Evolutionary conservation across 2,888 invertebrate species (phyloP).

Genomic region (Andrena trimmerana): DNA sequence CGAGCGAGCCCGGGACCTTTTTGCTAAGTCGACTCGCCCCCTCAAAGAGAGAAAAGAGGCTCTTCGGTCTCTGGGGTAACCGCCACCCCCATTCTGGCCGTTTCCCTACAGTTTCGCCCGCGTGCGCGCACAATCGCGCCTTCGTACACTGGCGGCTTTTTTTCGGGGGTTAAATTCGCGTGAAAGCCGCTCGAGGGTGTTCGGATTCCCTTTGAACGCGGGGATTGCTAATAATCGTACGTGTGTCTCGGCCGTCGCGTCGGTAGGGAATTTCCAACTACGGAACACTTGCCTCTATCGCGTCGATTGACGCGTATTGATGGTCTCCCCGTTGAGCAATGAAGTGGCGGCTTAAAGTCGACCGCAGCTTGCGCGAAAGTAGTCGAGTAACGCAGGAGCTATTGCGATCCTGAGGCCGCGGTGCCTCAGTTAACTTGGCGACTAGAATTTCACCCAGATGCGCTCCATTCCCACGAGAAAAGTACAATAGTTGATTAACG

Average conservation of each 20-base stretch:
- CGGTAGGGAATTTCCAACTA: background rate
- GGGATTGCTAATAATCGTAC: slow-evolving; percentile 34
- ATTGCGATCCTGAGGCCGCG: background rate
- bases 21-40: slow-evolving; percentile 67
- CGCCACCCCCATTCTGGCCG: slow-evolving; percentile 30
- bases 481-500: background rate
- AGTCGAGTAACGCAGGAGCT: background rate
- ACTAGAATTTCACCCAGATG: background rate
- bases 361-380: background rate
- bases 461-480: background rate
- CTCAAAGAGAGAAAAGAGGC: slow-evolving; percentile 63
- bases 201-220: slow-evolving; percentile 30
- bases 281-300: background rate
- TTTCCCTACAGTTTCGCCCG: slow-evolving; percentile 46
- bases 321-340: background rate
- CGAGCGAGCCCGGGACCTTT: slow-evolving; percentile 65
- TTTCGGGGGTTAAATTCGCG: slow-evolving; percentile 66
- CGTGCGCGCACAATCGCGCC: slow-evolving; percentile 56
- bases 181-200: slow-evolving; percentile 56
- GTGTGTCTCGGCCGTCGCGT: slow-evolving; percentile 1
- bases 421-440: background rate
- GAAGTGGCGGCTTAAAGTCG: background rate
- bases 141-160: slow-evolving; percentile 27
- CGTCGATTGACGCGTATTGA: slow-evolving; percentile 5
- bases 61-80: slow-evolving; percentile 65